Evolutionary conservation across 2,113 vertebrate species (phyloP).

Genomic region (Oryzias melastigma): DNA sequence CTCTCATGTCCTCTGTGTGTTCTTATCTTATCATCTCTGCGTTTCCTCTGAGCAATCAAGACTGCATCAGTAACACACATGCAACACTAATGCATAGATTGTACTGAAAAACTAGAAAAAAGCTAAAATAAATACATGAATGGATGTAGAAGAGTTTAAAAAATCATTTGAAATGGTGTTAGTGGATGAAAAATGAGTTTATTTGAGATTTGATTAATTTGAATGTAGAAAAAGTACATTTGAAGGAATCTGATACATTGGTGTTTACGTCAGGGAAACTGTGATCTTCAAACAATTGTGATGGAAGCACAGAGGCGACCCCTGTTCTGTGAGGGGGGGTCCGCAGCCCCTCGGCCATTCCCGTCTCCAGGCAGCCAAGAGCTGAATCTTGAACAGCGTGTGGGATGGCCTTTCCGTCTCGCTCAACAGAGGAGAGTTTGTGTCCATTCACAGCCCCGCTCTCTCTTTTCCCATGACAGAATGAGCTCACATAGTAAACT

Average conservation of each 20-base stretch:
- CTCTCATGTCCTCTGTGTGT: neutral
- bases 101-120: too few relatives aligned
- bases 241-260: too few relatives aligned
- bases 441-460: conserved; percentile 15
- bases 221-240: too few relatives aligned
- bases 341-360: conserved; percentile 32
- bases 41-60: neutral
- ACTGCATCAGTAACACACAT: neutral
- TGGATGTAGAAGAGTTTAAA: too few relatives aligned
- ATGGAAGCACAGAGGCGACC: conserved; percentile 36
- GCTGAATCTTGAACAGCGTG: conserved; percentile 17
- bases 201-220: too few relatives aligned
- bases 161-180: too few relatives aligned
- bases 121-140: too few relatives aligned
- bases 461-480: conserved; percentile 4
- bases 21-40: neutral
- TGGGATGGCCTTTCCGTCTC: conserved; percentile 22
- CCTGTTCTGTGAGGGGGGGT: conserved; percentile 48
- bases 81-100: too few relatives aligned
- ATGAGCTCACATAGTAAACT: conserved; percentile 2
- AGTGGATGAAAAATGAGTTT: too few relatives aligned
- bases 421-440: conserved; percentile 36
- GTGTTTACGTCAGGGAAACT: too few relatives aligned
- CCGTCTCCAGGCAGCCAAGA: conserved; percentile 23
- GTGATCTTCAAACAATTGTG: neutral